Percentiles rank a stretch among this genome's conserved stretches.
Evolutionary conservation across 2,113 vertebrate species (phyloP).

Genomic region (Prunella fulvescens): DNA sequence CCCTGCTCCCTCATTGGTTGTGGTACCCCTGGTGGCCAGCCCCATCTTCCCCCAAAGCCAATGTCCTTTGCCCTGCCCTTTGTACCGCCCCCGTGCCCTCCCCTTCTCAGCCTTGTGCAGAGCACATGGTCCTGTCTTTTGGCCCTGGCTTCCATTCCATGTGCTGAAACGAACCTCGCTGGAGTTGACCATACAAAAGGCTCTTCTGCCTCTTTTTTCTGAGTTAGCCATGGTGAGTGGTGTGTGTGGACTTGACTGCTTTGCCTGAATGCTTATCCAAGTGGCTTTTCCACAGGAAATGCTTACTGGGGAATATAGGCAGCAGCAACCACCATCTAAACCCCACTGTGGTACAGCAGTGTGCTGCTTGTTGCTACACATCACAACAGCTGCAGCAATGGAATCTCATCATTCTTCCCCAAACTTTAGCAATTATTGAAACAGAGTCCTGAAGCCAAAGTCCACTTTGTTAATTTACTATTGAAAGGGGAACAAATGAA

Average conservation of each 20-base stretch:
- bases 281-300: not conserved
- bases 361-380: not conserved
- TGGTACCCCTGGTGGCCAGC: not conserved
- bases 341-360: not conserved
- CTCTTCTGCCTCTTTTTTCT: not conserved
- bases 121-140: not conserved
- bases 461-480: not conserved
- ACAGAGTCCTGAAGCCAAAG: not conserved
- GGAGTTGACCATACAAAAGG: not conserved
- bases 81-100: not conserved
- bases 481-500: not conserved
- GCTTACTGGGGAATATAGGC: not conserved
- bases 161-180: not conserved
- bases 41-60: not conserved
- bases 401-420: not conserved
- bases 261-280: not conserved
- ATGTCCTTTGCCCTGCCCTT: not conserved
- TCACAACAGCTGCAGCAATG: not conserved
- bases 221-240: not conserved
- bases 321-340: not conserved
- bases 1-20: not conserved
- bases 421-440: not conserved
- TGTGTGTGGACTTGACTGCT: not conserved
- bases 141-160: rapidly evolving
- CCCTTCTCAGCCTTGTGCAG: not conserved